Conservation (phyloP, 2,888 invertebrate species). For the Scrobipalpa costella region DNA sequence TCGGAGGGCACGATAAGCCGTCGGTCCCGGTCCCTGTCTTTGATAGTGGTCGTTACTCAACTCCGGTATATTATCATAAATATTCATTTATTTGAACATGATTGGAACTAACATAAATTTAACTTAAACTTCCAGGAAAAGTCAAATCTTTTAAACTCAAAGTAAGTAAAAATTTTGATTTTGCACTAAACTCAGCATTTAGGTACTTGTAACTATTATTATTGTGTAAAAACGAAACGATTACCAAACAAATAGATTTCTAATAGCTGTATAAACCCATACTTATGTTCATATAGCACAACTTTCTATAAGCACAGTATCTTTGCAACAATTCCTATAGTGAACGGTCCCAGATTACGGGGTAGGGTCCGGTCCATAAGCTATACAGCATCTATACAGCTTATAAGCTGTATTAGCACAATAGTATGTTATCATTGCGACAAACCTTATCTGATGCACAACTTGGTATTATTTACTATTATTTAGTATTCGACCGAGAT, state of each 20-base stretch:
- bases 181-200: no score
- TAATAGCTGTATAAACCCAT: neutral
- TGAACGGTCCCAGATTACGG: slow-evolving; percentile 17
- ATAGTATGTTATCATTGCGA: slow-evolving; percentile 76
- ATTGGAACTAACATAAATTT: no score
- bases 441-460: slow-evolving; percentile 66
- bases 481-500: slow-evolving; percentile 42
- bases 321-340: slow-evolving; percentile 5
- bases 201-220: no score
- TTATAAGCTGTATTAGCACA: slow-evolving; percentile 55
- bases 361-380: slow-evolving; percentile 10
- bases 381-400: neutral
- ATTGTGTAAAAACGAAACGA: no score
- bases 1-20: no score
- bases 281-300: neutral
- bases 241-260: neutral
- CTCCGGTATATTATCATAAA: no score
- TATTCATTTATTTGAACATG: no score
- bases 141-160: no score
- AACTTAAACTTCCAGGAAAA: no score
- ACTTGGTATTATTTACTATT: slow-evolving; percentile 63
- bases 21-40: no score
- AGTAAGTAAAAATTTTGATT: no score
- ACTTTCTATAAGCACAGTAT: slow-evolving; percentile 17
- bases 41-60: no score